Base-by-base conservation (phyloP, 2,888 invertebrate genomes). In the Kuschelorhynchus macadamiae region DNA sequence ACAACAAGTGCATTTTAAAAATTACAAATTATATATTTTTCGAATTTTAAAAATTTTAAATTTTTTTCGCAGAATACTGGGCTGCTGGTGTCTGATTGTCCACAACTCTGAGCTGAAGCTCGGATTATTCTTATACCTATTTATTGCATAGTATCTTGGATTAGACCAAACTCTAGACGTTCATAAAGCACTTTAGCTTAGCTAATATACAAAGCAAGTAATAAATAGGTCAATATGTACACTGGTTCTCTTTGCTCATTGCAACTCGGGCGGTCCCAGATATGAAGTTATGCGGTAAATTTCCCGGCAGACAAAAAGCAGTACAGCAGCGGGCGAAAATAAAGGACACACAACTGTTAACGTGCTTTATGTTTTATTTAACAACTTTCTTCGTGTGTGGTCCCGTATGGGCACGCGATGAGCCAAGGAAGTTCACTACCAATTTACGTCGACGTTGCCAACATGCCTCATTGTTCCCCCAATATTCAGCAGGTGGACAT, bases 301-400 rank as follows among this genome's bases (percentile, higher is more conserved):
- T 55, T 61, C 32, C 56, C 55, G 42, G 53, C 46, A 36, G 50
- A 55, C 61, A 71, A 77, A 77, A 60, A 60, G 56, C 65, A 49
- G 61, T 46, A 30, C 67, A 49, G 50, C 67, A 56, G 55, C 59
- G 55, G 75, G 78, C 74, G 78, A 79, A 80, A 80, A 78, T 77
- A 79, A 79, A 79, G 78, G 69, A 70, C 67, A 63, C 80, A 75
- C 75, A 79, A 80, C 79, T 79, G 79, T 81, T 80, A 81, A 82
- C 82, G 82, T 83, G 82, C 81, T 83, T 83, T 83, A 83, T 83
- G 82, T 83, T 82, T 82, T 82, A 82, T 82, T 83, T 83, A 82
- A 82, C 82, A 82, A 83, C 79, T 81, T 79, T 81, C 81, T 74
- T 80, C 79, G 81, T 82, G 82, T 82, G 82, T 82, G 82, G 82